Evolutionary conservation across 1,140 invertebrate species (phyloP), one percentile per base, ranked within the genome.

Genomic region (Zaprionus ornatus): DNA sequence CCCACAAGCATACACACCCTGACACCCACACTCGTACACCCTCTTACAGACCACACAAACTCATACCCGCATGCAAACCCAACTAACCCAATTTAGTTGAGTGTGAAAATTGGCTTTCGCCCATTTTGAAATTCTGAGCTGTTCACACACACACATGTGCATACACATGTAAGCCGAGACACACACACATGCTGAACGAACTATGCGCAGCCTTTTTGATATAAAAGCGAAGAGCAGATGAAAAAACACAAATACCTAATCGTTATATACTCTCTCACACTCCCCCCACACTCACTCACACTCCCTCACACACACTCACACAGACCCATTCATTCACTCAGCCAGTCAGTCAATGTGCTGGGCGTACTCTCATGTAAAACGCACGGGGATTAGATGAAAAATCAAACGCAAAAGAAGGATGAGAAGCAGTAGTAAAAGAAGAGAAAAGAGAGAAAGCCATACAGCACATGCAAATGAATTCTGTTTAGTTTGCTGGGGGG

Each of bases 31-130:
- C n/a, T n/a, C n/a, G 21, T 62, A 27, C 25, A 21, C 29, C 56
- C 40, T 35, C 21, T 21, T 29, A 45, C 21, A 19, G 29, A 35
- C 15, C 29, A 59, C 73, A 57, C 40, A 56, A 4, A 57, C 45
- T 13, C 25, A 15, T 27, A 61, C 25, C 25, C 55, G 62, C 64
- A 37, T 35, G 48, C 40, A 45, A 45, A 25, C 42, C 63, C 72
- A 79, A 74, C 84, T 87, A 87, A 87, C 84, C 84, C 84, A 87
- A 87, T 87, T 87, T 87, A 87, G 87, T 87, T 87, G 84, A 87
- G 84, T 87, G 84, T 87, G 84, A 87, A 87, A 87, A 87, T 87
- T 87, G 84, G 84, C 84, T 88, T 87, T 87, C 84, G 77, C 67
- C 80, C 84, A 83, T 87, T 87, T 88, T 77, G 67, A 80, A 88